Percentiles rank a stretch among this genome's conserved stretches.
phyloP scores from a whole-genome alignment of 2,888 invertebrate species.

The Acanthoscelides obtectus region DNA sequence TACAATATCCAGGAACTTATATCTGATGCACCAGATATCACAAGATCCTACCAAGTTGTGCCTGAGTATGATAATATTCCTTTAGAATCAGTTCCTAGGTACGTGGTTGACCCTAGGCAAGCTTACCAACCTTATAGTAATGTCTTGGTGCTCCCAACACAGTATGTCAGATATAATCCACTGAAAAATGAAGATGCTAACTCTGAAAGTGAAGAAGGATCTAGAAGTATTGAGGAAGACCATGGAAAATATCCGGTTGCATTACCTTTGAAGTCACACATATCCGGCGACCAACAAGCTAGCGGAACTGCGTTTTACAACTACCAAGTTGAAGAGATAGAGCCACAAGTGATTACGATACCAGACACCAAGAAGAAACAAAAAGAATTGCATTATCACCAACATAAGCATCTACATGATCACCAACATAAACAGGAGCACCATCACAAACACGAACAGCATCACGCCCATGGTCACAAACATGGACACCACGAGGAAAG shows the following conservation, averaged over 20 bases:
- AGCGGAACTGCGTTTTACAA: neutral
- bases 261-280: neutral
- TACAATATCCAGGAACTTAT: constrained; percentile 3
- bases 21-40: neutral
- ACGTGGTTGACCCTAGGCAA: neutral
- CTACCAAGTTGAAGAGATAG: neutral
- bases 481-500: constrained; percentile 15
- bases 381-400: constrained; percentile 36
- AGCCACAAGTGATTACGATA: neutral
- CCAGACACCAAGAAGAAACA: constrained; percentile 4
- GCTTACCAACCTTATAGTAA: neutral
- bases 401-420: constrained; percentile 37
- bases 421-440: constrained; percentile 36
- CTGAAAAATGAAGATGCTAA: neutral
- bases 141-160: neutral
- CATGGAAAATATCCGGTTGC: neutral
- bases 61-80: neutral
- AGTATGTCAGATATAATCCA: neutral
- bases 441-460: constrained; percentile 15
- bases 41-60: neutral
- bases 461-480: constrained; percentile 14
- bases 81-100: neutral
- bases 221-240: neutral
- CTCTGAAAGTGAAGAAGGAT: neutral
- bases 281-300: neutral